Conservation (phyloP, 2,113 vertebrate genomes). For the Solenodon paradoxus region DNA sequence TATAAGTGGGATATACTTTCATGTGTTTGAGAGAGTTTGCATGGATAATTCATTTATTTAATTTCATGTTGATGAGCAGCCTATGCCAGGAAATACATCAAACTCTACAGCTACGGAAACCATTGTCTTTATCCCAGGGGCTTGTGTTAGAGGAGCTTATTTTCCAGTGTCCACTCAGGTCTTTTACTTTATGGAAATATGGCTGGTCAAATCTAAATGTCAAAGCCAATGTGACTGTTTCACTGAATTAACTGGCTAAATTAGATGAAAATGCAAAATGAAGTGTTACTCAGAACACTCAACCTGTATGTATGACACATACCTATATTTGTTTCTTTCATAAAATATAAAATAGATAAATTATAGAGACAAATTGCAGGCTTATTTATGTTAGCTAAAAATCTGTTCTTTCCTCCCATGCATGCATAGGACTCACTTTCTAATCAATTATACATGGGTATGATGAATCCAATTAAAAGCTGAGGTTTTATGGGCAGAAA, state of each 20-base stretch:
- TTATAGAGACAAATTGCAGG: neutral
- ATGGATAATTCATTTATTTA: neutral
- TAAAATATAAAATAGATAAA: neutral
- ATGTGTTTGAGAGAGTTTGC: neutral
- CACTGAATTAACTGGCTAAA: neutral
- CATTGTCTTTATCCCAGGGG: neutral
- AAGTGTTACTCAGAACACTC: neutral
- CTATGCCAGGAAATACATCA: neutral
- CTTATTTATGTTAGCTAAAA: slow-evolving; percentile 8
- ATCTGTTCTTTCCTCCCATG: neutral
- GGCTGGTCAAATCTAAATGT: neutral
- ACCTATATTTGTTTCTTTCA: neutral
- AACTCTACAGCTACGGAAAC: neutral
- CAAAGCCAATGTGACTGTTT: neutral
- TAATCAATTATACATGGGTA: neutral
- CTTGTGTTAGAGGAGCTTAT: neutral
- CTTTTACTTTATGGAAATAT: neutral
- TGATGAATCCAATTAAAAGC: slow-evolving; percentile 23
- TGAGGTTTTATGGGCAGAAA: neutral
- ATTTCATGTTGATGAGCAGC: neutral
- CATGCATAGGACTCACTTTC: neutral
- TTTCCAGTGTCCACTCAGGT: neutral
- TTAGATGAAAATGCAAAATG: neutral
- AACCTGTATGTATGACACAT: neutral
- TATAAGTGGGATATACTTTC: neutral